These are phyloP conservation scores for Accipiter cooperii DNA, from an alignment of 2,113 vertebrate species.

Conservation along the genomic window DNA sequence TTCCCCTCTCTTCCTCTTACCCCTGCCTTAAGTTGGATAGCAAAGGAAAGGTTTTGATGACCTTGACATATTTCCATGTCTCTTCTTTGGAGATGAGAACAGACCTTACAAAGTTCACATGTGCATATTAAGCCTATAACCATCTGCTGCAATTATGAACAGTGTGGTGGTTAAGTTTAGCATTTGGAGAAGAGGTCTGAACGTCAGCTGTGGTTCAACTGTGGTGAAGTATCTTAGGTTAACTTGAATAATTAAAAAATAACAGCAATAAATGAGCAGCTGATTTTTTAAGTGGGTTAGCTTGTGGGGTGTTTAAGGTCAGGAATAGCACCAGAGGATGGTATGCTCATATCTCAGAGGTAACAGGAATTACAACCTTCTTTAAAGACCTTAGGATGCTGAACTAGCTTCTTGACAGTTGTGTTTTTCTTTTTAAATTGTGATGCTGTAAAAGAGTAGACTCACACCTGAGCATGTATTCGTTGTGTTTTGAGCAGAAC, in stretches of 20 bases:
- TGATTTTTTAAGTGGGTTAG: not conserved
- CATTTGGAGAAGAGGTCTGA: slow-evolving; percentile 21
- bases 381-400: not conserved
- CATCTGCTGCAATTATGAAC: slow-evolving; percentile 53
- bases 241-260: not conserved
- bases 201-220: not conserved
- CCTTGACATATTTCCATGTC: not conserved
- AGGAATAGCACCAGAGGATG: not conserved
- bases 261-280: not conserved
- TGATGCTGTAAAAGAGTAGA: not conserved
- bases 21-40: not conserved
- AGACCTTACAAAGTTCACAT: slow-evolving; percentile 10
- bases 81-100: not conserved
- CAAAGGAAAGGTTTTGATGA: not conserved
- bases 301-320: not conserved
- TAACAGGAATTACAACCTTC: not conserved
- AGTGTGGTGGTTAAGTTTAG: not conserved
- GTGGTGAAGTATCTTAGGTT: not conserved
- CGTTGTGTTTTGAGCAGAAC: not conserved
- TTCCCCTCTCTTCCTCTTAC: not conserved
- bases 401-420: not conserved
- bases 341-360: not conserved
- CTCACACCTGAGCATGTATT: not conserved
- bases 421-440: not conserved
- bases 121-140: slow-evolving; percentile 19